These are phyloP conservation scores for Euleptes europaea DNA, from an alignment of 2,113 vertebrate species.

Conservation along the genomic window DNA sequence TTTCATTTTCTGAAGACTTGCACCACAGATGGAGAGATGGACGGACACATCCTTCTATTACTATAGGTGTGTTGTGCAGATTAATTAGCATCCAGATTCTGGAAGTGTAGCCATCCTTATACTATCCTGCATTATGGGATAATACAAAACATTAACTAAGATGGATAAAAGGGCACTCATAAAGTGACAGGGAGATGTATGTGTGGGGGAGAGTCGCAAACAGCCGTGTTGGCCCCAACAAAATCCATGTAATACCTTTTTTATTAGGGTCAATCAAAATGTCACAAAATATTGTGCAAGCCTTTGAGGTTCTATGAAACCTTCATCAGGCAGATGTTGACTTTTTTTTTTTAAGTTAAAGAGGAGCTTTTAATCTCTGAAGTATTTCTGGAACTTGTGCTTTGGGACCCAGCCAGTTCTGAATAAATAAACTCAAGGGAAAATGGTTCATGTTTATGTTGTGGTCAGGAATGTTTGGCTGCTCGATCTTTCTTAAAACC, in stretches of 20 bases:
- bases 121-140: not conserved
- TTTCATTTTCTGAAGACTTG: no score
- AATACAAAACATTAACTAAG: not conserved
- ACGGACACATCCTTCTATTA: no score
- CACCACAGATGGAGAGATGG: no score
- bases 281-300: no score
- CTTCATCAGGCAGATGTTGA: no score
- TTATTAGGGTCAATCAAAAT: no score
- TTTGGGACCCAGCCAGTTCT: constrained; percentile 38
- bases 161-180: constrained; percentile 7
- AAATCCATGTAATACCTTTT: no score
- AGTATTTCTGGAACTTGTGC: constrained; percentile 62
- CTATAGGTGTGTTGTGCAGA: no score
- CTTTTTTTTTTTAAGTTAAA: no score
- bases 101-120: not conserved
- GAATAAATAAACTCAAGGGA: constrained; percentile 54
- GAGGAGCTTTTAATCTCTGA: constrained; percentile 45
- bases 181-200: constrained; percentile 43
- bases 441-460: constrained; percentile 58
- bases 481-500: constrained; percentile 36
- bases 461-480: constrained; percentile 14
- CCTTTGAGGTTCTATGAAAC: no score
- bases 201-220: no score
- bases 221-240: no score
- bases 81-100: not conserved